These are phyloP conservation scores for Sterna hirundo DNA, from an alignment of 2,113 vertebrate genomes.

Conservation along the genomic window DNA sequence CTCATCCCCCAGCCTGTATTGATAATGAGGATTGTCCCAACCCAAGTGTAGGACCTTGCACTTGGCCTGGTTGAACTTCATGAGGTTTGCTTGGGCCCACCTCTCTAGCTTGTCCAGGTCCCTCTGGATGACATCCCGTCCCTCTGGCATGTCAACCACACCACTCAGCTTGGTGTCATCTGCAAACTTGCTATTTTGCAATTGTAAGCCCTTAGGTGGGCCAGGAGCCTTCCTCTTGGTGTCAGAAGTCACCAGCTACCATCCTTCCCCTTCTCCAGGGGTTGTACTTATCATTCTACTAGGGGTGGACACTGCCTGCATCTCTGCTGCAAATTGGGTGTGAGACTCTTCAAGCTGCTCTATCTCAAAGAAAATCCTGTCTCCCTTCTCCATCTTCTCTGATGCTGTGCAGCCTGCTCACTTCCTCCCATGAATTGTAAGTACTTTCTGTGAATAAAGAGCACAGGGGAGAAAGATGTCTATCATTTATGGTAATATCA, in stretches of 20 bases:
- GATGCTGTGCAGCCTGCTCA: not conserved
- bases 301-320: not conserved
- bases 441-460: conserved; percentile 1
- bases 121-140: too few relatives aligned
- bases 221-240: not conserved
- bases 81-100: too few relatives aligned
- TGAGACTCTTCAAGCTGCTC: not conserved
- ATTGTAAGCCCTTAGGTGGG: not conserved
- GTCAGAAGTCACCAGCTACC: not conserved
- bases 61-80: too few relatives aligned
- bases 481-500: conserved; percentile 63
- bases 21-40: too few relatives aligned
- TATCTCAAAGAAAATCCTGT: not conserved
- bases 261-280: not conserved
- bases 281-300: not conserved
- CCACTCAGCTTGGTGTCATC: too few relatives aligned
- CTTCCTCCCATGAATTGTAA: not conserved
- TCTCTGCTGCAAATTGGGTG: not conserved
- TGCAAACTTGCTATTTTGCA: not conserved
- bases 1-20: too few relatives aligned
- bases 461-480: not conserved
- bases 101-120: too few relatives aligned
- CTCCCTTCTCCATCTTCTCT: not conserved
- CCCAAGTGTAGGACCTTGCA: too few relatives aligned
- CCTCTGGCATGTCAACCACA: too few relatives aligned